phyloP scores from a whole-genome alignment of 2,113 vertebrate species.

The Cavia aperea region DNA sequence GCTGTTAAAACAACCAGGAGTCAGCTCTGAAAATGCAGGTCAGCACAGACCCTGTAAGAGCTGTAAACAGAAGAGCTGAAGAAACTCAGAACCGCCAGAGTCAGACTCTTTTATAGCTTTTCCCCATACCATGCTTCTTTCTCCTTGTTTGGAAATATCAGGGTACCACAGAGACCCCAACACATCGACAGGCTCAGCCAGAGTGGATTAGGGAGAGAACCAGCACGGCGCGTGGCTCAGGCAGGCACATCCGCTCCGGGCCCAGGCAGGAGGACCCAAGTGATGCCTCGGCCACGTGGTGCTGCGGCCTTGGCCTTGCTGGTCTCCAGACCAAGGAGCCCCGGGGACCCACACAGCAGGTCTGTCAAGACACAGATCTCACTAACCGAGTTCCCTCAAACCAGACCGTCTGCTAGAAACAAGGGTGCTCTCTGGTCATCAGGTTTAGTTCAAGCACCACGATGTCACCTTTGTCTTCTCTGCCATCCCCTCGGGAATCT shows the following conservation, averaged over 20 bases:
- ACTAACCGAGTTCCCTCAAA: not conserved
- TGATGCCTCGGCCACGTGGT: not conserved
- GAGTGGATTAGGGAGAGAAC: not conserved
- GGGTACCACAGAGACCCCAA: not conserved
- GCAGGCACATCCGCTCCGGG: not conserved
- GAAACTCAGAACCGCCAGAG: not conserved
- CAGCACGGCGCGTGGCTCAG: not conserved
- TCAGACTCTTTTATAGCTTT: not conserved
- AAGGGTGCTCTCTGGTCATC: not conserved
- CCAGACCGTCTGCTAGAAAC: not conserved
- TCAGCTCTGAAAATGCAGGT: not conserved
- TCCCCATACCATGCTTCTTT: not conserved
- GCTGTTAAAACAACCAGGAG: not conserved
- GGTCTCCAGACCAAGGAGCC: not conserved
- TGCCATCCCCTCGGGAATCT: fast-evolving
- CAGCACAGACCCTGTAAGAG: not conserved
- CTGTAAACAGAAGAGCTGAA: not conserved
- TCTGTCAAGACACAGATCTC: not conserved
- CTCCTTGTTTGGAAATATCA: constrained; percentile 5
- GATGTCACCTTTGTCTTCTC: too few species aligned
- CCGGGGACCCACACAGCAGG: not conserved
- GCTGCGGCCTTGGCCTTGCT: not conserved
- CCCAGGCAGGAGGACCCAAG: not conserved
- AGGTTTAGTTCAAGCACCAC: not conserved
- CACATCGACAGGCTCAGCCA: not conserved